Evolutionary conservation across 64 coral and sea anemone species (phyloP).

Genomic region (Anthopleura sola): DNA sequence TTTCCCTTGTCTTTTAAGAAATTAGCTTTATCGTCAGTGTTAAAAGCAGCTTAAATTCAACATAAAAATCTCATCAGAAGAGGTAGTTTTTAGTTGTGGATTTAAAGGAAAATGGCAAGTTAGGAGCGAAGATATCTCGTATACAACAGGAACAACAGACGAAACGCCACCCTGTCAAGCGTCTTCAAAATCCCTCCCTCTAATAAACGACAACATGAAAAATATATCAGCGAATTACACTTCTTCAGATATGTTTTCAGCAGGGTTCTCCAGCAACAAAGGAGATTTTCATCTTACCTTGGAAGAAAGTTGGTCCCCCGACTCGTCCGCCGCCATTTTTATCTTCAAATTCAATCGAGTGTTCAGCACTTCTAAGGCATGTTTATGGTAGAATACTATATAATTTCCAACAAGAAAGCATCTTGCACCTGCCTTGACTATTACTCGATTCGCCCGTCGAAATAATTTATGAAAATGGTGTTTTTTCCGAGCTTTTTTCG

Average conservation of each 20-base stretch:
- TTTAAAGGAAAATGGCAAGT: not conserved
- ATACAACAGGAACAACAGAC: not conserved
- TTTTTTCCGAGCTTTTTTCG: not conserved
- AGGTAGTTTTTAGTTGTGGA: not conserved
- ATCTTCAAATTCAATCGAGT: constrained; percentile 5
- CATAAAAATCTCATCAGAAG: not conserved
- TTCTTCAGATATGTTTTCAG: not conserved
- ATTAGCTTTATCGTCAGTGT: not conserved
- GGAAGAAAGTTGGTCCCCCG: not conserved
- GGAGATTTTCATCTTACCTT: constrained; percentile 1
- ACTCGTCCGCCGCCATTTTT: not conserved
- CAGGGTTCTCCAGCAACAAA: not conserved
- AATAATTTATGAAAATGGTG: constrained; percentile 16
- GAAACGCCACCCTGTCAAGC: not conserved
- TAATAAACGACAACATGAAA: not conserved
- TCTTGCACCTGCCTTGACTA: constrained; percentile 13
- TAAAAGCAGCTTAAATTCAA: not conserved
- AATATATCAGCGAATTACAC: not conserved
- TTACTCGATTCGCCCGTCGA: not conserved
- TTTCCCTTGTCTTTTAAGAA: not conserved
- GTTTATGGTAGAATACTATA: not conserved
- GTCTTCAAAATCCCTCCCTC: not conserved
- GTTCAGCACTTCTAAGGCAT: constrained; percentile 12
- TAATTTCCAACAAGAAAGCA: not conserved
- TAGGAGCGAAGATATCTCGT: not conserved